Evolutionary conservation across 2,113 vertebrate genomes (phyloP), one percentile per base, ranked within the genome.

Genomic region (Melanerpes formicivorus): DNA sequence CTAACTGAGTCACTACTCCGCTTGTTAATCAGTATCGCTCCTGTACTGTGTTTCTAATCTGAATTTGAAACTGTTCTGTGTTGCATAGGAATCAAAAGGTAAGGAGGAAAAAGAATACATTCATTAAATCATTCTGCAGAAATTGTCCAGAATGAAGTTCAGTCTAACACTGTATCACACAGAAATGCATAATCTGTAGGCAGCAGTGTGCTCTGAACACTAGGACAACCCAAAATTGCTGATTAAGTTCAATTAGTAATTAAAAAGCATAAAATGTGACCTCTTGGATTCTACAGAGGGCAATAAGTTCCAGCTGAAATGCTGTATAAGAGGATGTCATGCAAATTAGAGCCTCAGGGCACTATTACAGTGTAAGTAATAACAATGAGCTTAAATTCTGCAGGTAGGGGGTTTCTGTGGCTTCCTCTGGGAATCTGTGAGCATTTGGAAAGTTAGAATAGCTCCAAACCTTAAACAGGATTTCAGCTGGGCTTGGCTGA

Each of bases 311-410:
- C 83, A 87, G 52, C 40, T 1, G 4, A 84, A 87, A 67, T 19
- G 23, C 65, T 75, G 79, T 18, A 6, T 13, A 71, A 80, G 44
- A 83, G 29, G 21, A 18, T 48, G 73, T 27, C 76, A 77, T 62
- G 81, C 54, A 94, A 91, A 88, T 92, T 10, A 81, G 46, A 93
- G 91, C 90, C 84, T 80, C 58, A 1, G 54, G 90, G 92, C 85
- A 64, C 54, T 40, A 22, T 16, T 80, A 60, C 32, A 40, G 40
- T 5, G 18, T 75, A 34, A 83, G 87, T 26, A 88, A 50, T 37
- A 80, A 58, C 65, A 80, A 60, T 4, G 27, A 92, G 77, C 55
- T 4, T 3, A 44, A 44, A 32, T 80, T 72, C 23, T 60, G 52
- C 87, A 95, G 91, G 90, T 86, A 17, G 34, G 67, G 37, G 10